phyloP scores from a whole-genome alignment of 2,888 invertebrate species.

The Marasmarcha lunaedactyla region DNA sequence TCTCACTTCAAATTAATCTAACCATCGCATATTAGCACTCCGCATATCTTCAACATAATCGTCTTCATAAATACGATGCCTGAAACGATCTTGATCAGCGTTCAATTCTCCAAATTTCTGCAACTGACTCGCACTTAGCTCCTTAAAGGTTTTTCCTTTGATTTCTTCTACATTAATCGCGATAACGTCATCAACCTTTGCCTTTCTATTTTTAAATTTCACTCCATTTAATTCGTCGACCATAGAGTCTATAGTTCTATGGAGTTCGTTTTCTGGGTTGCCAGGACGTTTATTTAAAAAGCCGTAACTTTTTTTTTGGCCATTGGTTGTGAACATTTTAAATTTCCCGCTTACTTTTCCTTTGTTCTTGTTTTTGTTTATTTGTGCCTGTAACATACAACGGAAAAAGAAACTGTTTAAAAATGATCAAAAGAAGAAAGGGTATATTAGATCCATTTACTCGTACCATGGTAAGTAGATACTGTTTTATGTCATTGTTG shows the following conservation, averaged over 20 bases:
- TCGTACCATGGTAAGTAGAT: too few relatives aligned
- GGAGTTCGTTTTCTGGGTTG: conserved; percentile 40
- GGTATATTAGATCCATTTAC: too few relatives aligned
- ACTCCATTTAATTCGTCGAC: conserved; percentile 33
- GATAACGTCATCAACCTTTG: conserved; percentile 8
- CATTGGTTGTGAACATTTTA: conserved; percentile 37
- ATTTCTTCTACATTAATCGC: conserved; percentile 28
- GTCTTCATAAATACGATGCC: conserved; percentile 38
- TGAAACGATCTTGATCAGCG: conserved; percentile 43
- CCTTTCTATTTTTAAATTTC: conserved; percentile 14
- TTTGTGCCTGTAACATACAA: conserved; percentile 26
- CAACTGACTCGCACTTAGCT: conserved; percentile 36
- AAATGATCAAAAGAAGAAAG: too few relatives aligned
- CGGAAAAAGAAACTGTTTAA: too few relatives aligned
- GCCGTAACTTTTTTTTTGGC: conserved; percentile 33
- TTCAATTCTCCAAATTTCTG: conserved; percentile 42
- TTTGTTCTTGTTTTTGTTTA: conserved; percentile 6
- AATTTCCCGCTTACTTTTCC: conserved; percentile 9
- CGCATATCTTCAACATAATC: conserved; percentile 43
- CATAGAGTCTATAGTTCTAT: conserved; percentile 44
- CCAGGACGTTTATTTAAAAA: conserved; percentile 41
- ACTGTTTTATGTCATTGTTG: too few relatives aligned
- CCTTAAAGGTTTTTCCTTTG: conserved; percentile 43
- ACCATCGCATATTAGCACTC: conserved; percentile 31
- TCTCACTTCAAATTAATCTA: conserved; percentile 40